Conservation (phyloP, 2,113 vertebrate species). For the Probosciger aterrimus region DNA sequence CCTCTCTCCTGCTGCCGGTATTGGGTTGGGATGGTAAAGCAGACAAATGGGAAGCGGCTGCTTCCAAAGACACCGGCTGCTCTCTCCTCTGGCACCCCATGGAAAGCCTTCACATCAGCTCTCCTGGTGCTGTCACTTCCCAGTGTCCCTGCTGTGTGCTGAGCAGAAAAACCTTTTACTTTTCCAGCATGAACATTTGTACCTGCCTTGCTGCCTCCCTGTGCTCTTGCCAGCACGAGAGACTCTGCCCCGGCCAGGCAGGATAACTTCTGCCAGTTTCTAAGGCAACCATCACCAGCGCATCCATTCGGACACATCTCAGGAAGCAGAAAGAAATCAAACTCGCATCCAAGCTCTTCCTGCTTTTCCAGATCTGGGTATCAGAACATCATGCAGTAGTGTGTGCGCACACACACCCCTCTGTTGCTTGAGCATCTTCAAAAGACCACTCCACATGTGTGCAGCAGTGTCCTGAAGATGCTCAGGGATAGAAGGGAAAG, state of each 20-base stretch:
- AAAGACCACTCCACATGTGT: fast-evolving
- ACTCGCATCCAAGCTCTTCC: neutral
- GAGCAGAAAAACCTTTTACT: neutral
- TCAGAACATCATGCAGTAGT: neutral
- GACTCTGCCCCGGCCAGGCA: neutral
- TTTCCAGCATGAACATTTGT: neutral
- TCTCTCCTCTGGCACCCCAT: neutral
- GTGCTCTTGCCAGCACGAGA: neutral
- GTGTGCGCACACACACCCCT: fast-evolving
- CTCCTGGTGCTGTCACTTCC: neutral
- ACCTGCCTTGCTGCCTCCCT: neutral
- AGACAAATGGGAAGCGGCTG: neutral
- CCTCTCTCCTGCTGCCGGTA: neutral
- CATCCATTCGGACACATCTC: neutral
- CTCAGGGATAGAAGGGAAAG: neutral
- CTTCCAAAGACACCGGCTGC: neutral
- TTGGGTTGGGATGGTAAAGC: neutral
- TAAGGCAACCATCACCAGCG: conserved; percentile 39
- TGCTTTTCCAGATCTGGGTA: neutral
- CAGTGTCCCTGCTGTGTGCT: neutral
- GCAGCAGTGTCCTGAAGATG: neutral
- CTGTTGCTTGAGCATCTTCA: neutral
- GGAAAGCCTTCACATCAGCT: neutral
- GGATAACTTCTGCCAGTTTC: conserved; percentile 27
- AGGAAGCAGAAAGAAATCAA: neutral